A percentile compares a stretch with the other conserved stretches of the same genome.
Conservation (phyloP, 2,888 invertebrate species). For the Masnerella sp. region DNA sequence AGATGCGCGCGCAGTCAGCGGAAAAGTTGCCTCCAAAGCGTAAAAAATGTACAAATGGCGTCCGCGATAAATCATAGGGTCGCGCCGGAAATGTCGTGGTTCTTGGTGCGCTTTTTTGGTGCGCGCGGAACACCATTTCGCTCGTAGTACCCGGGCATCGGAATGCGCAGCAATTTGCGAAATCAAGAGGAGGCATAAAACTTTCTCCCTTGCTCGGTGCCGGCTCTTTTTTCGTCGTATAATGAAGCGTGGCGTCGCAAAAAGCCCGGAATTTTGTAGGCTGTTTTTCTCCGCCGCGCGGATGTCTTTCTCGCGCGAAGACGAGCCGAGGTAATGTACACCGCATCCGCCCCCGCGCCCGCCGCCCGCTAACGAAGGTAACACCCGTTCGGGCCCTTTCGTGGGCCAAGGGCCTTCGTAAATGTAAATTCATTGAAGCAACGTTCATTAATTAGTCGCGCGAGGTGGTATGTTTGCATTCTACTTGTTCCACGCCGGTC, state of each 20-base stretch:
- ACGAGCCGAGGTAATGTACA: constrained; percentile 52
- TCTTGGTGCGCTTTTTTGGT: too few relatives aligned
- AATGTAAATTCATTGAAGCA: constrained; percentile 76
- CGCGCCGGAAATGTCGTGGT: too few relatives aligned
- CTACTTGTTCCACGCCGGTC: constrained; percentile 50
- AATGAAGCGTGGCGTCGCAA: constrained; percentile 51
- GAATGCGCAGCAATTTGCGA: constrained; percentile 53
- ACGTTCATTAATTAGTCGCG: constrained; percentile 76
- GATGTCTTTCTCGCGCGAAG: constrained; percentile 46
- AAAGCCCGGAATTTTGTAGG: constrained; percentile 53
- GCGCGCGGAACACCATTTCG: too few relatives aligned
- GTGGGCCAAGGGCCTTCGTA: constrained; percentile 66
- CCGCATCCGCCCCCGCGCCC: constrained; percentile 47
- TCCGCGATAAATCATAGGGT: too few relatives aligned
- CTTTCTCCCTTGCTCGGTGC: constrained; percentile 13
- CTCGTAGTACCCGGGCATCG: constrained; percentile 43
- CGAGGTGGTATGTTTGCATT: constrained; percentile 68
- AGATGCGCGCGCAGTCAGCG: too few relatives aligned
- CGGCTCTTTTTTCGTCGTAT: constrained; percentile 33
- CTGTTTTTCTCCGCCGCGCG: constrained; percentile 49
- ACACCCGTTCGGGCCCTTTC: constrained; percentile 61
- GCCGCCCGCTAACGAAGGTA: constrained; percentile 69
- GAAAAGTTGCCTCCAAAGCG: too few relatives aligned
- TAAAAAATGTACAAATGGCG: too few relatives aligned
- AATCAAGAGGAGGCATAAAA: constrained; percentile 48